Conservation (phyloP, 2,797 vertebrate genomes). For the Fistularia tabacaria region DNA sequence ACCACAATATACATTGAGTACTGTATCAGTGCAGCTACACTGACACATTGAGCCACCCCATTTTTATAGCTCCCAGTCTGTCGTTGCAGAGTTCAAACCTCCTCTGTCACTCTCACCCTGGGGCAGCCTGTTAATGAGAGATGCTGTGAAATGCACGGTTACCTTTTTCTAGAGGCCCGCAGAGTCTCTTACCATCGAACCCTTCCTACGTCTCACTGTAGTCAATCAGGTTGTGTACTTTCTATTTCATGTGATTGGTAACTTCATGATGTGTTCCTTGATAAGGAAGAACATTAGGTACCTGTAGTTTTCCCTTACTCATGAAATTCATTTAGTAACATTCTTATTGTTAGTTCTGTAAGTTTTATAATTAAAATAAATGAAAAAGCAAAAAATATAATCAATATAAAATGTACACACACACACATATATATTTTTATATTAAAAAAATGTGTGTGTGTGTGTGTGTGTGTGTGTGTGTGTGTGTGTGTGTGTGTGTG, state of each 20-base stretch:
- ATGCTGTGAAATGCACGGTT: constrained; percentile 70
- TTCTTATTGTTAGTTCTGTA: no score
- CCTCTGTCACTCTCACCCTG: constrained; percentile 68
- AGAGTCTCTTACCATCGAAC: constrained; percentile 50
- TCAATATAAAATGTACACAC: no score
- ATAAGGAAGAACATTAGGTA: no score
- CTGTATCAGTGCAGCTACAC: constrained; percentile 47
- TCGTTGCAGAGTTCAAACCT: constrained; percentile 51
- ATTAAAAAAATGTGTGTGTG: no score
- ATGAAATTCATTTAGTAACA: not conserved
- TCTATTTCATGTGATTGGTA: constrained; percentile 44
- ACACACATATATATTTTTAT: no score
- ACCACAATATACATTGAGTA: not conserved
- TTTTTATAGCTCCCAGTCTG: constrained; percentile 63
- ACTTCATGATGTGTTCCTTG: constrained; percentile 45
- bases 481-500: no score
- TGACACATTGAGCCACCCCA: constrained; percentile 52
- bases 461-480: no score
- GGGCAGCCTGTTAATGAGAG: constrained; percentile 70
- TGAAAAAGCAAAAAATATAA: no score
- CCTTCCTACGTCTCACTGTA: constrained; percentile 50
- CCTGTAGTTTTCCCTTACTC: constrained; percentile 13
- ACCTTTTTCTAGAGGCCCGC: constrained; percentile 59
- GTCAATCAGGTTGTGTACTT: constrained; percentile 40
- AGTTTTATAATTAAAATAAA: no score